These are phyloP conservation scores for Steatornis caripensis DNA, from an alignment of 2,113 vertebrate genomes.

Conservation along the genomic window DNA sequence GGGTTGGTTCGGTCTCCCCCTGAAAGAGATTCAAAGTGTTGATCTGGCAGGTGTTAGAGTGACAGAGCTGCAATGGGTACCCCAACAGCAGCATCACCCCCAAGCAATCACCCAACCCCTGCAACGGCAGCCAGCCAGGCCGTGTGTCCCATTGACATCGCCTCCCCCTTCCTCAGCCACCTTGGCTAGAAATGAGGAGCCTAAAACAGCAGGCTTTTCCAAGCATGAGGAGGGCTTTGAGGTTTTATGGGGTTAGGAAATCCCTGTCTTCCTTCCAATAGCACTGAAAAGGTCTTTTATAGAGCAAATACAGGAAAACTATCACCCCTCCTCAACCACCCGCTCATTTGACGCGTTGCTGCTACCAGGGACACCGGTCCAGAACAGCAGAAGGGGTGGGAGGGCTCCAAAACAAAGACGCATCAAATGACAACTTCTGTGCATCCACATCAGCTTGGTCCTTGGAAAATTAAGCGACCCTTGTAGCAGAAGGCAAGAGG, in stretches of 20 bases:
- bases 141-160: rapidly evolving
- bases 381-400: not conserved
- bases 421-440: not conserved
- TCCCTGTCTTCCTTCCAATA: not conserved
- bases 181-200: not conserved
- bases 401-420: not conserved
- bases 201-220: not conserved
- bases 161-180: not conserved
- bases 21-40: not conserved
- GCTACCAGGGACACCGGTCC: rapidly evolving
- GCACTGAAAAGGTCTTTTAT: not conserved
- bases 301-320: not conserved
- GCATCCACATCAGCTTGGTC: not conserved
- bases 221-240: not conserved
- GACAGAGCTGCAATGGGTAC: not conserved
- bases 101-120: not conserved
- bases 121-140: not conserved
- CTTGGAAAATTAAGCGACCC: not conserved
- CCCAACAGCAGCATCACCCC: not conserved
- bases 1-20: not conserved
- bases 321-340: not conserved
- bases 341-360: not conserved
- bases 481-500: not conserved
- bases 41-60: not conserved
- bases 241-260: not conserved